Evolutionary conservation across 2,113 vertebrate genomes (phyloP), one percentile per base, ranked within the genome.

Genomic region (Motacilla alba): DNA sequence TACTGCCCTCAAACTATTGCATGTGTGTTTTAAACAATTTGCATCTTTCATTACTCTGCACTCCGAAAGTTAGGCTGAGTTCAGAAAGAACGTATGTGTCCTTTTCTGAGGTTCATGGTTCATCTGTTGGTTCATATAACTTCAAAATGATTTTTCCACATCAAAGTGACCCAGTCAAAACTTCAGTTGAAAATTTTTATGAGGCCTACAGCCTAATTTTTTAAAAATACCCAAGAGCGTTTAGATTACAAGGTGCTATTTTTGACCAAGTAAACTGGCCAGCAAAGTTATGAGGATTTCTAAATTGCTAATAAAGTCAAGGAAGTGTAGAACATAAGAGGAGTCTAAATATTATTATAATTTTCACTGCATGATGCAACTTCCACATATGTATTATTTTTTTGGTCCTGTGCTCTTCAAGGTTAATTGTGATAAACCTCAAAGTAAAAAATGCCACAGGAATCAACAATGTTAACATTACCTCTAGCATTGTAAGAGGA

Each of bases 81-180:
- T 95, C 74, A 89, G 86, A 64, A 76, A 35, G 72, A 47, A 93
- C 75, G 52, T 13, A 11, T 60, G 27, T 89, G 81, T 91, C 66
- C 62, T 95, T 91, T 95, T 55, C 67, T 50, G 43, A 69, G 50
- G 35, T 76, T 90, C 78, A 30, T 58, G 24, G 55, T 79, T 93
- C 66, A 73, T 66, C 74, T 92, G 1, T 67, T 68, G 56, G 62
- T 60, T 96, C 78, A 41, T 46, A 7, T 28, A 46, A 77, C 67
- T 91, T 95, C 67, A 91, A 85, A 95, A 87, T 83, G 23, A 37
- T 66, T 95, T 79, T 69, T 67, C 30, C 33, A 56, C 63, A 95
- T 91, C 50, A 83, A 95, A 95, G 70, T 43, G 24, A 60, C 62
- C 53, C 23, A 44, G 43, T 68, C 82, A 87, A 83, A 87, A 75